Percentiles rank a stretch among this genome's conserved stretches.
Evolutionary conservation across 1,140 invertebrate genomes (phyloP).

Genomic region (Drosophila punjabiensis): DNA sequence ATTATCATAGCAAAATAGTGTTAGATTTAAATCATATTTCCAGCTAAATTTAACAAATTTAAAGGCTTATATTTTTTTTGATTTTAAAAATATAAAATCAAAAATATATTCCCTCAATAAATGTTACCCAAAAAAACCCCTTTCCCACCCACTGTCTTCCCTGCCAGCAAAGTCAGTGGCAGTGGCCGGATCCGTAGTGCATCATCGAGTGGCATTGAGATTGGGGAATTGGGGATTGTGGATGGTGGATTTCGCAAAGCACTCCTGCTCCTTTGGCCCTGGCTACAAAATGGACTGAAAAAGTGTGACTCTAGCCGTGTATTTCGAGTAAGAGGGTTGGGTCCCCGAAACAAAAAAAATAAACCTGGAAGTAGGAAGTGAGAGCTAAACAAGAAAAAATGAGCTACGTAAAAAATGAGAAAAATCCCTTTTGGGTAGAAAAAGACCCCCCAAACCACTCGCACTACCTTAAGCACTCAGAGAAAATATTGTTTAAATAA

Average conservation of each 20-base stretch:
- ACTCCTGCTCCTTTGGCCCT: slow-evolving; percentile 30
- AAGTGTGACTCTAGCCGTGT: slow-evolving; percentile 56
- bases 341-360: slow-evolving; percentile 1
- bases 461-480: not conserved
- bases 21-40: too few relatives aligned
- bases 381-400: slow-evolving; percentile 33
- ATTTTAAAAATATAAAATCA: not conserved
- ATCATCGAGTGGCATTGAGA: slow-evolving; percentile 73
- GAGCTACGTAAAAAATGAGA: slow-evolving; percentile 40
- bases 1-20: too few relatives aligned
- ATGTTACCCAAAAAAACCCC: not conserved
- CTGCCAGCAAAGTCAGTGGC: slow-evolving; percentile 44
- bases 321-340: slow-evolving; percentile 20
- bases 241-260: slow-evolving; percentile 4
- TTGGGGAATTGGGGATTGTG: slow-evolving; percentile 38
- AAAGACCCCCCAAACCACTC: not conserved
- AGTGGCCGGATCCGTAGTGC: slow-evolving; percentile 50
- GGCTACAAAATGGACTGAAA: slow-evolving; percentile 47
- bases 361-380: slow-evolving; percentile 81
- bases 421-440: slow-evolving; percentile 56
- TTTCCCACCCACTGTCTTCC: slow-evolving; percentile 22
- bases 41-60: not conserved
- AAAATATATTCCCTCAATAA: not conserved
- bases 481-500: not conserved
- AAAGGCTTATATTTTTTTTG: not conserved